phyloP scores from a whole-genome alignment of 1,140 invertebrate species.

The fruit fly (Drosophila melanogaster) region Release_6_plus_ISO1_MT NT_037436.4:16014501-16015000 shows the following conservation, averaged over 20 bases:
- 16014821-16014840: constrained; percentile 45
- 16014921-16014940: constrained; percentile 14
- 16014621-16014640: constrained; percentile 81
- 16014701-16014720: constrained; percentile 25
- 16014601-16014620: constrained; percentile 78
- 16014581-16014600: constrained; percentile 67
- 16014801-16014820: constrained; percentile 80
- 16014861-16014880: constrained; percentile 67
- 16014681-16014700: constrained; percentile 32
- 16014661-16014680: constrained; percentile 56
- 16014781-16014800: constrained; percentile 81
- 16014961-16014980: constrained; percentile 31
- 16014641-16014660: constrained; percentile 80
- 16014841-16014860: constrained; percentile 8
- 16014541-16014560: too few relatives aligned
- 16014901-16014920: constrained; percentile 65
- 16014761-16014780: constrained; percentile 71
- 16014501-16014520: constrained; percentile 67
- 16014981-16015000: constrained; percentile 10
- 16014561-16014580: constrained; percentile 28
- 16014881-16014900: constrained; percentile 77
- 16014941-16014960: constrained; percentile 13
- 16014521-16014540: constrained; percentile 46
- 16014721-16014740: constrained; percentile 34
- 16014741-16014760: constrained; percentile 74